phyloP scores from a whole-genome alignment of 2,113 vertebrate genomes.

The Sphaerodactylus townsendi region DNA sequence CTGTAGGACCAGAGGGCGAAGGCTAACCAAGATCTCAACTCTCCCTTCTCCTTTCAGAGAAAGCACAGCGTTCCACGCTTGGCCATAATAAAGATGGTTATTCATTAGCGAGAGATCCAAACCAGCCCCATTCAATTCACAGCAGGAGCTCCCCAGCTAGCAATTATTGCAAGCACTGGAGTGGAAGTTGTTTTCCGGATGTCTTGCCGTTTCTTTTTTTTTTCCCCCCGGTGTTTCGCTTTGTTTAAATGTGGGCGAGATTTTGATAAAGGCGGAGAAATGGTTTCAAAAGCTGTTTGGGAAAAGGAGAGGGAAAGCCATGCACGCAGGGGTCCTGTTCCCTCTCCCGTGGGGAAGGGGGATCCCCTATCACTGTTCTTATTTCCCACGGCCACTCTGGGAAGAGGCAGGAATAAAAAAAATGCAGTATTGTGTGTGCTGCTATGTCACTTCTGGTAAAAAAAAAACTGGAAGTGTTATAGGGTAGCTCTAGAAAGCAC shows the following conservation, averaged over 20 bases:
- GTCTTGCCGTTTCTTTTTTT: slow-evolving; percentile 25
- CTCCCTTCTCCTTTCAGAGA: slow-evolving; percentile 16
- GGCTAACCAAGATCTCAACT: slow-evolving; percentile 38
- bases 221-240: background rate
- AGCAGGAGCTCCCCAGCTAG: slow-evolving; percentile 57
- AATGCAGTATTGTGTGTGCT: too few relatives aligned
- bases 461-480: too few relatives aligned
- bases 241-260: slow-evolving; percentile 36
- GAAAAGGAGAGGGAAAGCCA: background rate
- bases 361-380: too few relatives aligned
- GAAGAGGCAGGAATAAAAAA: too few relatives aligned
- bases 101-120: slow-evolving; percentile 66
- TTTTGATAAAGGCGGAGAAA: slow-evolving; percentile 2
- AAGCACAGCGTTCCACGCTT: slow-evolving; percentile 36
- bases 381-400: too few relatives aligned
- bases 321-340: too few relatives aligned
- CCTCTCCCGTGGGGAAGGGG: too few relatives aligned
- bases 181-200: slow-evolving; percentile 59
- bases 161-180: slow-evolving; percentile 58
- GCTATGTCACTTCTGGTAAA: too few relatives aligned
- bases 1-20: slow-evolving; percentile 37
- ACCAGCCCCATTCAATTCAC: slow-evolving; percentile 61
- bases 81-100: slow-evolving; percentile 58
- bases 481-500: too few relatives aligned
- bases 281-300: background rate